phyloP scores from a whole-genome alignment of 2,888 invertebrate genomes.

The Netelia fuscicornis region DNA sequence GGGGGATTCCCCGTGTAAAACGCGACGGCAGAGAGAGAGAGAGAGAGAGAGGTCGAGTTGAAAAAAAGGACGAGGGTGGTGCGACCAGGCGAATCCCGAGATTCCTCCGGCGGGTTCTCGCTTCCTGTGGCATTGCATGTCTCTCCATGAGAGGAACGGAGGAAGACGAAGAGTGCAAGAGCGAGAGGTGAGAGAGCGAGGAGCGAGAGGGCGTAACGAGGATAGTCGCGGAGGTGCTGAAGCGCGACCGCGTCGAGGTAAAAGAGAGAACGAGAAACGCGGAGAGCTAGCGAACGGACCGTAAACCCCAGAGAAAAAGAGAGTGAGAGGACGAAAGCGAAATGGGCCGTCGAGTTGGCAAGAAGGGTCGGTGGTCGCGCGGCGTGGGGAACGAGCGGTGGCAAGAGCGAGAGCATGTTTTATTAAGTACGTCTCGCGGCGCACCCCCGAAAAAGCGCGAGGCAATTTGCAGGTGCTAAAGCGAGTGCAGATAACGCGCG shows the following conservation, averaged over 20 bases:
- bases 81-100: conserved; percentile 33
- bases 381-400: conserved; percentile 67
- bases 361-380: conserved; percentile 63
- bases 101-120: conserved; percentile 40
- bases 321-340: conserved; percentile 63
- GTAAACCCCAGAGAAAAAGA: conserved; percentile 55
- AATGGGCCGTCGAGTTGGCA: conserved; percentile 53
- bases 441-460: conserved; percentile 77
- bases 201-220: conserved; percentile 36
- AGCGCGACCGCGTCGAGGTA: conserved; percentile 69
- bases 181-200: conserved; percentile 46
- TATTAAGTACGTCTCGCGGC: conserved; percentile 83
- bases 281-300: conserved; percentile 22
- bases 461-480: conserved; percentile 83
- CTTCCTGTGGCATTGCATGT: conserved; percentile 16
- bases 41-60: conserved; percentile 38
- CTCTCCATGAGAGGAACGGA: conserved; percentile 34
- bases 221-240: conserved; percentile 55
- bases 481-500: conserved; percentile 79
- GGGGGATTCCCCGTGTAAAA: conserved; percentile 40
- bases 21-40: background rate
- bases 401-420: conserved; percentile 78
- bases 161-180: conserved; percentile 62
- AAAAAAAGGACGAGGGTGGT: conserved; percentile 25
- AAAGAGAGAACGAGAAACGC: conserved; percentile 43